These are phyloP conservation scores for Tetheella fluctuosa DNA, from an alignment of 2,888 invertebrate species.

Conservation along the genomic window DNA sequence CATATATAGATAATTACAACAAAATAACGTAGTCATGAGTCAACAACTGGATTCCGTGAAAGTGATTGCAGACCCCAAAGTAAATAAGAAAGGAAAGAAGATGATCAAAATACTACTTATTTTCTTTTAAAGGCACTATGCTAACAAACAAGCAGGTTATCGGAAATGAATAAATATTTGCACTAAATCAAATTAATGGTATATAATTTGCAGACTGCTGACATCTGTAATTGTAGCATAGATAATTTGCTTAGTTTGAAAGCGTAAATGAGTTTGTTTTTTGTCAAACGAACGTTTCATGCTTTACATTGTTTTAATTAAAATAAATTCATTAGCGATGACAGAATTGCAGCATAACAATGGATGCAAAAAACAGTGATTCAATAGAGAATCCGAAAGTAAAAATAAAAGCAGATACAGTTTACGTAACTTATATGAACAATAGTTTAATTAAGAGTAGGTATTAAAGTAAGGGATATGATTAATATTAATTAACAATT, in stretches of 20 bases:
- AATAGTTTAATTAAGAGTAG: neutral
- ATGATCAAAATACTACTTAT: no score
- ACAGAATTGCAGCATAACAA: neutral
- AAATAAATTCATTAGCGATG: conserved; percentile 12
- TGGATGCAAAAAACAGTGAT: neutral
- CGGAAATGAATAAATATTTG: conserved; percentile 33
- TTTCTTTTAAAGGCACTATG: no score
- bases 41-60: no score
- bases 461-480: neutral
- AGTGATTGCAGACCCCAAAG: no score
- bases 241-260: conserved; percentile 49
- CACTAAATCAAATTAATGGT: conserved; percentile 35
- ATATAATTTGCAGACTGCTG: conserved; percentile 20
- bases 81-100: no score
- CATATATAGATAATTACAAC: no score
- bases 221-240: conserved; percentile 31
- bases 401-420: neutral
- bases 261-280: conserved; percentile 33
- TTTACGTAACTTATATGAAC: neutral
- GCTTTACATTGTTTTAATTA: conserved; percentile 32
- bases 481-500: no score
- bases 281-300: conserved; percentile 32
- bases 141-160: conserved; percentile 13
- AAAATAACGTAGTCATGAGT: no score
- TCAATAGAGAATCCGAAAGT: neutral